Evolutionary conservation across 2,888 invertebrate genomes (phyloP), one percentile per base, ranked within the genome.

Genomic region (Hetaerina titia): DNA sequence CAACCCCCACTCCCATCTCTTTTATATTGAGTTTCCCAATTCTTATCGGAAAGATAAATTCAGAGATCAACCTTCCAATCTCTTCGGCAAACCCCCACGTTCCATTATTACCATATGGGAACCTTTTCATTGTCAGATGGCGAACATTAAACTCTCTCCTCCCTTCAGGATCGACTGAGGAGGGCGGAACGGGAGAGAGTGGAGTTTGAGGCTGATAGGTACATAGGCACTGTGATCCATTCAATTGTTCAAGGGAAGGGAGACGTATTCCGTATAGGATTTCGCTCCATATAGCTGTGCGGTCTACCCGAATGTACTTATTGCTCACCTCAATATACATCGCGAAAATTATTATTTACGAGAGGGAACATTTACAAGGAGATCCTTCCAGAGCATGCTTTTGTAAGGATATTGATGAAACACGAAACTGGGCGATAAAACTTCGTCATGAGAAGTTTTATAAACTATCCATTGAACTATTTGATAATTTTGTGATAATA

Each of bases 21-120:
- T 69, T 92, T 64, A 92, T 92, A 92, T 69, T 69, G 69, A 56
- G 92, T 92, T 57, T 74, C 90, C 92, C 92, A 74, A 74, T 64
- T 64, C 90, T 90, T 92, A 92, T 92, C 92, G 45, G 92, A 56
- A 69, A 74, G 90, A 92, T 92, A 92, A 92, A 92, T 69, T 74
- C 92, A n/a, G 69, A 56, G 69, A 92, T 92, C 69, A 92, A 92
- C 69, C 64, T 69, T 19, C 56, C 92, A 74, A 92, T 92, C 92
- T 92, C 74, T 69, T 92, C 56, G 64, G 92, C 92, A 92, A 92
- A 92, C 92, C 92, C 25, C 89, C 69, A 31, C 45, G 64, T 56
- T 19, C 22, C 92, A 92, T 92, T 92, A 92, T 92, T 92, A 92
- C 69, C 92, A 74, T 92, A 92, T 92, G 92, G 92, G 69, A 8